A percentile compares a stretch with the other conserved stretches of the same genome.
These are phyloP conservation scores for Notodonta dromedarius DNA, from an alignment of 2,888 invertebrate species.

Conservation along the genomic window DNA sequence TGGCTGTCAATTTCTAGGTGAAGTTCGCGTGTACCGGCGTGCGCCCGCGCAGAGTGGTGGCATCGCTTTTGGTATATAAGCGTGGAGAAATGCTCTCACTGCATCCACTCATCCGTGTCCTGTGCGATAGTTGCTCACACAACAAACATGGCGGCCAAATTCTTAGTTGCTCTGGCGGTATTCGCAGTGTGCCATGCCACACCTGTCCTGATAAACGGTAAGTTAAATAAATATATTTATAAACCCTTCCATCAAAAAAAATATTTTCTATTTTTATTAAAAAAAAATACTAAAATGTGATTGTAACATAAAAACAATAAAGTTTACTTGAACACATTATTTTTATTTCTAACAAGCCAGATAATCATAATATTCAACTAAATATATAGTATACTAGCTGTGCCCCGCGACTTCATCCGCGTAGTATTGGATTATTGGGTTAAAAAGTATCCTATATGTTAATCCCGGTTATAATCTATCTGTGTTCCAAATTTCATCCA, in stretches of 20 bases:
- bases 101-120: constrained; percentile 70
- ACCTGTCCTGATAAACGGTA: constrained; percentile 70
- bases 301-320: too few species aligned
- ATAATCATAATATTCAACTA: too few species aligned
- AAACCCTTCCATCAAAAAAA: too few species aligned
- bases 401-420: too few species aligned
- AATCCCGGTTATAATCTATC: too few species aligned
- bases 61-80: constrained; percentile 64
- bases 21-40: constrained; percentile 68
- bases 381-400: too few species aligned
- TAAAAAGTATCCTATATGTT: too few species aligned
- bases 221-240: constrained; percentile 31
- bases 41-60: constrained; percentile 55
- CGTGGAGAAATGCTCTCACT: constrained; percentile 81
- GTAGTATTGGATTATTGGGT: too few species aligned
- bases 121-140: constrained; percentile 44
- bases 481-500: too few species aligned
- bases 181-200: constrained; percentile 65
- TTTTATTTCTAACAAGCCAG: constrained; percentile 3
- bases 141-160: constrained; percentile 68
- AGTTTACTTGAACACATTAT: too few species aligned
- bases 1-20: constrained; percentile 72
- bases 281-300: too few species aligned
- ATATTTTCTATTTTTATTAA: too few species aligned
- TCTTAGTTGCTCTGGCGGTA: constrained; percentile 65